A percentile compares a stretch with the other conserved stretches of the same genome.
Evolutionary conservation across 2,888 invertebrate species (phyloP).

Genomic region (Pandemis corylana): DNA sequence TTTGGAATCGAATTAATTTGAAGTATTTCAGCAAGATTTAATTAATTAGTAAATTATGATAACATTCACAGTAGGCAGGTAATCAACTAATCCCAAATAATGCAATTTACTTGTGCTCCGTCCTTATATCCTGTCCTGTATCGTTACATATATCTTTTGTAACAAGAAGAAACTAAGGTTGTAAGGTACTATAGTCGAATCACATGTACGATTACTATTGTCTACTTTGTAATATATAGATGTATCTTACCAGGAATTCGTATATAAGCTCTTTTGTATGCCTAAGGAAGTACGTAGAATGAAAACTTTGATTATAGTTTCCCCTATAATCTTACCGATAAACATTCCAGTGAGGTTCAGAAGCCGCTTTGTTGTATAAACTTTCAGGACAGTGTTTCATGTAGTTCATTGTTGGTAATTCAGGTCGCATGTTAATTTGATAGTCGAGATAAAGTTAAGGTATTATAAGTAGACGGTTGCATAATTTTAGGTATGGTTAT

Average conservation of each 20-base stretch:
- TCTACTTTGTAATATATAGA: no score
- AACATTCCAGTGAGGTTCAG: conserved; percentile 25
- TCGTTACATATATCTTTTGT: neutral
- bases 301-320: conserved; percentile 27
- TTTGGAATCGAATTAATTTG: neutral
- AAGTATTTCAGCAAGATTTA: neutral
- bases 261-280: conserved; percentile 18
- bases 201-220: neutral
- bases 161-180: neutral
- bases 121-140: neutral
- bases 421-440: conserved; percentile 11
- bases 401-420: conserved; percentile 27
- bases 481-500: neutral
- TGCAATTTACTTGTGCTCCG: neutral
- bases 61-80: no score
- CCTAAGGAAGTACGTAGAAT: conserved; percentile 13
- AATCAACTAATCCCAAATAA: no score
- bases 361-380: conserved; percentile 30
- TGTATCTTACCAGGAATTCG: neutral
- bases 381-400: conserved; percentile 18
- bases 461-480: neutral
- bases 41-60: neutral
- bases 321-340: conserved; percentile 28
- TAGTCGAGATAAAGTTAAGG: conserved; percentile 1
- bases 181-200: neutral